These are phyloP conservation scores for Holothuria glaberrima DNA, from an alignment of 35 echinoderm and acorn worm genomes.

Conservation along the genomic window DNA sequence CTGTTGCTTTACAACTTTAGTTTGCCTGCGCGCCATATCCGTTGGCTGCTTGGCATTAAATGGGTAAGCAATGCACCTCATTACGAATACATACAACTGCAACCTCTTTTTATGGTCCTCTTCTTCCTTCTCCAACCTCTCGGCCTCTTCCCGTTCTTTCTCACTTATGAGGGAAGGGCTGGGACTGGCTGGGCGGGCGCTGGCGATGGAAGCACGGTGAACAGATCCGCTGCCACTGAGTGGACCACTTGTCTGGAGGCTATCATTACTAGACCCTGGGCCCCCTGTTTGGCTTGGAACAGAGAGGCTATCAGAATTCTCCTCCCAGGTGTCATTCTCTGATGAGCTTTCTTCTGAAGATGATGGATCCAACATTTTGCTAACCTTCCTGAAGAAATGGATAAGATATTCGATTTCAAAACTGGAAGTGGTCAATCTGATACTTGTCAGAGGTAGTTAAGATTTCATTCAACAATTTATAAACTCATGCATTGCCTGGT, in stretches of 20 bases:
- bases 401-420: not conserved
- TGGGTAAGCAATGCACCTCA: conserved; percentile 98
- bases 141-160: conserved; percentile 77
- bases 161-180: conserved; percentile 91
- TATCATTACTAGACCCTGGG: conserved; percentile 88
- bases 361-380: conserved; percentile 90
- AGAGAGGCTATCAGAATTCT: conserved; percentile 79
- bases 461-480: too few relatives aligned
- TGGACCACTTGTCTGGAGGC: conserved; percentile 68
- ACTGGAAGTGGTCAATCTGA: not conserved
- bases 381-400: too few relatives aligned
- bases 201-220: conserved; percentile 67
- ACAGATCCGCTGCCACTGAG: conserved; percentile 55
- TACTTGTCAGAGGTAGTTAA: too few relatives aligned
- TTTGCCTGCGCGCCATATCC: conserved; percentile 94
- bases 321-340: conserved; percentile 86
- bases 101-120: conserved; percentile 96
- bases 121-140: conserved; percentile 85
- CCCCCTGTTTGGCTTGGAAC: conserved; percentile 85
- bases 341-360: conserved; percentile 91
- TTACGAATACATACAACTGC: conserved; percentile 97
- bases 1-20: conserved; percentile 90
- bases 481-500: too few relatives aligned
- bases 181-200: conserved; percentile 81
- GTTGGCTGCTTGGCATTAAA: conserved; percentile 99